Conservation (phyloP, 2,888 invertebrate genomes). For the Auanema freiburgensis region DNA sequence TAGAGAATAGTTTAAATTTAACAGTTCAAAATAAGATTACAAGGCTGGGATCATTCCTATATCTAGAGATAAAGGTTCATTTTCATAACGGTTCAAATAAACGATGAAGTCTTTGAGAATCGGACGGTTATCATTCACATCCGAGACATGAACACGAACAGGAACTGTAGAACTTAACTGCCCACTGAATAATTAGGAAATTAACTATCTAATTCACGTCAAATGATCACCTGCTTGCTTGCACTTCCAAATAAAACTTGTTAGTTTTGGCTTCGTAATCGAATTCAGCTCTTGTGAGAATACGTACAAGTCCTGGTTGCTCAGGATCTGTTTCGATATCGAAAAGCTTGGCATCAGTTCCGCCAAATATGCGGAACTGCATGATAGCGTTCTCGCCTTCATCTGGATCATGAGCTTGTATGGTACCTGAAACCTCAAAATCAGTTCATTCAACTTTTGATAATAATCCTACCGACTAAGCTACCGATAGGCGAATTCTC, state of each 20-base stretch:
- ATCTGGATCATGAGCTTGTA: slow-evolving; percentile 87
- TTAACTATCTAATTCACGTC: too few relatives aligned
- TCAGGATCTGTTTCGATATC: slow-evolving; percentile 65
- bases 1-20: too few relatives aligned
- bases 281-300: slow-evolving; percentile 85
- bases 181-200: slow-evolving; percentile 45
- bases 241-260: slow-evolving; percentile 82
- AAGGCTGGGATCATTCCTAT: slow-evolving; percentile 59
- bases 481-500: slow-evolving; percentile 97
- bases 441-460: neutral
- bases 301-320: slow-evolving; percentile 70
- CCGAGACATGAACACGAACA: slow-evolving; percentile 58
- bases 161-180: slow-evolving; percentile 60
- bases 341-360: slow-evolving; percentile 72
- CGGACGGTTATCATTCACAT: slow-evolving; percentile 86
- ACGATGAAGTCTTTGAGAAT: slow-evolving; percentile 88
- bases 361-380: slow-evolving; percentile 90
- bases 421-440: slow-evolving; percentile 70
- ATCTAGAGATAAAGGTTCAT: slow-evolving; percentile 25
- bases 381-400: slow-evolving; percentile 78
- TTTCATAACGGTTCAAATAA: slow-evolving; percentile 68
- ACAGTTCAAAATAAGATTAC: slow-evolving; percentile 26
- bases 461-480: slow-evolving; percentile 76
- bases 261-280: slow-evolving; percentile 92
- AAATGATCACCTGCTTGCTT: slow-evolving; percentile 71